A percentile compares a stretch with the other conserved stretches of the same genome.
Conservation (phyloP, 1,140 invertebrate genomes). For the Polyergus mexicanus region DNA sequence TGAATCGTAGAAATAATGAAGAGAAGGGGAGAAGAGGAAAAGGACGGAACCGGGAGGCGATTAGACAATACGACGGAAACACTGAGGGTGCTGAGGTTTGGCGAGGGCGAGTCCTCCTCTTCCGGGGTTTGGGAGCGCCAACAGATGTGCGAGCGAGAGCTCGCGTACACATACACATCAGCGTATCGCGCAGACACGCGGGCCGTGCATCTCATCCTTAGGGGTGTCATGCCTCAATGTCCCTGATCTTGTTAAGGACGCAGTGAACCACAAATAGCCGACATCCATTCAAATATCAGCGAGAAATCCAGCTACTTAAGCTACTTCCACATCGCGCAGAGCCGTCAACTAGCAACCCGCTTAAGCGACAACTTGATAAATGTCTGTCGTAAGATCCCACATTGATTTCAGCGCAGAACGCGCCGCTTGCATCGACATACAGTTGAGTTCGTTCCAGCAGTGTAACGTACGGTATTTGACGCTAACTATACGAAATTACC, state of each 20-base stretch:
- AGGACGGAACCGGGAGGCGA: constrained; percentile 76
- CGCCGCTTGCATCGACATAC: background rate
- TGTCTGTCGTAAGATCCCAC: constrained; percentile 46
- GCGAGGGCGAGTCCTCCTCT: constrained; percentile 62
- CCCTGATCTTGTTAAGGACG: constrained; percentile 86
- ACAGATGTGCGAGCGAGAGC: constrained; percentile 82
- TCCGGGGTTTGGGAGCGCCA: constrained; percentile 80
- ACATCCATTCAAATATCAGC: constrained; percentile 84
- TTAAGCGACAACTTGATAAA: constrained; percentile 63
- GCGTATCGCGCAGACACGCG: constrained; percentile 28
- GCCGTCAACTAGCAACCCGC: constrained; percentile 56
- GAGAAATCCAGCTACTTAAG: constrained; percentile 80
- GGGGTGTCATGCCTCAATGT: constrained; percentile 69
- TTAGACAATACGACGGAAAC: constrained; percentile 84
- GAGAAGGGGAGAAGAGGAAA: constrained; percentile 65
- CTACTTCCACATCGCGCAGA: constrained; percentile 63
- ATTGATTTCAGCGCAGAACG: constrained; percentile 45
- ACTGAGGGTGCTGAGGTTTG: constrained; percentile 65
- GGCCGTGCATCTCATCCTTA: constrained; percentile 69
- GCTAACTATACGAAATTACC: constrained; percentile 38
- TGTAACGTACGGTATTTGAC: background rate
- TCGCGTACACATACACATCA: background rate
- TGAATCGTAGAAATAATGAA: constrained; percentile 36
- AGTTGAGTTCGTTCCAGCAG: constrained; percentile 19
- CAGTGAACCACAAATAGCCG: constrained; percentile 85